Evolutionary conservation across 2,797 vertebrate species (phyloP).

Genomic region (Acanthurus leucopareius): DNA sequence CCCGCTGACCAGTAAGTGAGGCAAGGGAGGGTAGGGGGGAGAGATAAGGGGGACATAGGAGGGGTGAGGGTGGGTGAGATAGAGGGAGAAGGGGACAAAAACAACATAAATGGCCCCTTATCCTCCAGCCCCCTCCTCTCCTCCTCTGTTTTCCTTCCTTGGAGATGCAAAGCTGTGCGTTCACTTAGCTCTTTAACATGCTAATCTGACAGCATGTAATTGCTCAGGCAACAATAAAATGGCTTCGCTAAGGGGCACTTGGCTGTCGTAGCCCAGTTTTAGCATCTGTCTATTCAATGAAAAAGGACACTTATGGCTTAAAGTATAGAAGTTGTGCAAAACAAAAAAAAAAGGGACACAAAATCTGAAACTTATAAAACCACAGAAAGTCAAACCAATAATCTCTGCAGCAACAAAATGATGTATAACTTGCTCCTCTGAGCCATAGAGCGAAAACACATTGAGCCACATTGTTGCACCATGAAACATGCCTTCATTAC

Average conservation of each 20-base stretch:
- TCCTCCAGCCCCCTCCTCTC: background rate
- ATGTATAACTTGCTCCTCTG: too few relatives aligned
- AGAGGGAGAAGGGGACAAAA: slow-evolving; percentile 18
- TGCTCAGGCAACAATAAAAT: slow-evolving; percentile 57
- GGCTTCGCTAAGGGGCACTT: slow-evolving; percentile 54
- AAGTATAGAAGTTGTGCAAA: background rate
- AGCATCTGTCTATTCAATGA: slow-evolving; percentile 49
- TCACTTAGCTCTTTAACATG: slow-evolving; percentile 63
- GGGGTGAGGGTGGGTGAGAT: slow-evolving; percentile 13
- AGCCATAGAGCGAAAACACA: too few relatives aligned
- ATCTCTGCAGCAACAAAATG: too few relatives aligned
- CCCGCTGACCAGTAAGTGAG: slow-evolving; percentile 21
- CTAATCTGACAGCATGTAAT: slow-evolving; percentile 75
- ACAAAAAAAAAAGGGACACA: slow-evolving; percentile 6
- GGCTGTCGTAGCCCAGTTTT: slow-evolving; percentile 30
- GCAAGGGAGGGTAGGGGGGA: slow-evolving; percentile 10
- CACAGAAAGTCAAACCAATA: background rate
- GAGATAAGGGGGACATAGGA: slow-evolving; percentile 23
- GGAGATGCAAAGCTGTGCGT: slow-evolving; percentile 45
- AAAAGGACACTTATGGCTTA: slow-evolving; percentile 27
- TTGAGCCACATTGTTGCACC: too few relatives aligned
- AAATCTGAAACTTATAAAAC: background rate
- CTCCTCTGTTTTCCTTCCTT: slow-evolving; percentile 39
- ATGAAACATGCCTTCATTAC: too few relatives aligned
- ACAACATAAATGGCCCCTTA: slow-evolving; percentile 37